These are phyloP conservation scores for Bambusicola thoracicus DNA, from an alignment of 2,113 vertebrate species.

Conservation along the genomic window DNA sequence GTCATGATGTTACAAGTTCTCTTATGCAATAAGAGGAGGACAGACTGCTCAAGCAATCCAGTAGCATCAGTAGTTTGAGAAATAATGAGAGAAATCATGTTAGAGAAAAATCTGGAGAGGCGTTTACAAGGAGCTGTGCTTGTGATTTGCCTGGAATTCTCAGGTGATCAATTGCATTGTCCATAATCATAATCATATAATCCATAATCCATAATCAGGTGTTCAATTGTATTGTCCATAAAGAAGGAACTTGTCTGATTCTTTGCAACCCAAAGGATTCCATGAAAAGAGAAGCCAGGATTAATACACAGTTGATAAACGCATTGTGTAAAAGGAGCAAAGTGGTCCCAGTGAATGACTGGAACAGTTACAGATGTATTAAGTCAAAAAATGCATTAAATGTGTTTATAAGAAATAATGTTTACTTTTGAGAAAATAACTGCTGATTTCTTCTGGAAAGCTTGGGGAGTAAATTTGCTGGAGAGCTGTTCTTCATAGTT, in stretches of 20 bases:
- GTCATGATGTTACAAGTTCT: background rate
- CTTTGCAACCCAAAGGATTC: background rate
- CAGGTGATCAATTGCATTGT: background rate
- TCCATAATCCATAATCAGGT: no score
- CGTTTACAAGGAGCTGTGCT: background rate
- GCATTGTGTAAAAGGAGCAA: background rate
- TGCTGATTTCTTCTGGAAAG: background rate
- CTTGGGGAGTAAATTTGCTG: background rate
- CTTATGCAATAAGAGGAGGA: background rate
- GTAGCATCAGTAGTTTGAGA: background rate
- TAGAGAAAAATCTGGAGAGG: background rate
- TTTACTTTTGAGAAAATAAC: background rate
- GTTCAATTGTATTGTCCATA: accelerated
- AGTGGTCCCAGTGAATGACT: background rate
- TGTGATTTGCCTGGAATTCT: background rate
- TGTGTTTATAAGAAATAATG: background rate
- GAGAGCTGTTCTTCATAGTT: background rate
- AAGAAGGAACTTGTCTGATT: background rate
- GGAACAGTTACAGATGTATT: background rate
- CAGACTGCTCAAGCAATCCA: background rate
- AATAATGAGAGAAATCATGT: background rate
- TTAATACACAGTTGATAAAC: accelerated
- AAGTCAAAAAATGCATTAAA: background rate
- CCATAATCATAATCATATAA: no score
- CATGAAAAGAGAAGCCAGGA: background rate